phyloP scores from a whole-genome alignment of 1,140 invertebrate genomes.

The Telenomus remus region DNA sequence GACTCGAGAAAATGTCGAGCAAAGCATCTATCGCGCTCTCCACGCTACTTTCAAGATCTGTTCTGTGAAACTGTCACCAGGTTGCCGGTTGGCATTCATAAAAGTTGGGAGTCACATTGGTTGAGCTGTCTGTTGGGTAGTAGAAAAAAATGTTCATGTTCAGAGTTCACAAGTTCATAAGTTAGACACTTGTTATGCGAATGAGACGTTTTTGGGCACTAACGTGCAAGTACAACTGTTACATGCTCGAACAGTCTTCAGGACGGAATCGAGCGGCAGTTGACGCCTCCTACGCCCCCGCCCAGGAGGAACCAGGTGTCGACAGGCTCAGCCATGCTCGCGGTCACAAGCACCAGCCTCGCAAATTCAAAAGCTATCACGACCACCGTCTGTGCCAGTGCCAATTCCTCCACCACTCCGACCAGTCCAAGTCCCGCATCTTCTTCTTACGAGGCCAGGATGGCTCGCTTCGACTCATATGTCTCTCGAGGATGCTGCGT shows the following conservation, averaged over 20 bases:
- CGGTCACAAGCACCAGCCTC: slow-evolving; percentile 54
- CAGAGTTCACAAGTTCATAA: not conserved
- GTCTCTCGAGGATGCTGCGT: slow-evolving; percentile 70
- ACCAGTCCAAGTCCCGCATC: slow-evolving; percentile 67
- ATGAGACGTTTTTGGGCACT: not conserved
- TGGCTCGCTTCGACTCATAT: slow-evolving; percentile 68
- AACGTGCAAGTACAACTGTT: slow-evolving; percentile 52
- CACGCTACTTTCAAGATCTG: slow-evolving; percentile 3
- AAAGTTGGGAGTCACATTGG: slow-evolving; percentile 17
- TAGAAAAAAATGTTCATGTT: not conserved
- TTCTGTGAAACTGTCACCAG: slow-evolving; percentile 16
- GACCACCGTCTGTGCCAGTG: slow-evolving; percentile 60
- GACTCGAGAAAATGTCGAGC: too few species aligned
- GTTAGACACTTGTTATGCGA: not conserved
- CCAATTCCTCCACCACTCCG: slow-evolving; percentile 64
- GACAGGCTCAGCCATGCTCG: slow-evolving; percentile 53
- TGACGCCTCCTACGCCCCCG: slow-evolving; percentile 75
- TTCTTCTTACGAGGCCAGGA: slow-evolving; percentile 67
- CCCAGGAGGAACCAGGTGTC: slow-evolving; percentile 68
- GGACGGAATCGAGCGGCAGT: slow-evolving; percentile 76
- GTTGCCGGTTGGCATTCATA: not conserved
- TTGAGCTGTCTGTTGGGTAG: slow-evolving; percentile 31
- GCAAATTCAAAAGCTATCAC: slow-evolving; percentile 58
- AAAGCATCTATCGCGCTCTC: slow-evolving; percentile 10
- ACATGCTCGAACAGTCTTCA: slow-evolving; percentile 72